These are phyloP conservation scores for Gallinago stenura DNA, from an alignment of 2,797 vertebrate genomes.

Conservation along the genomic window DNA sequence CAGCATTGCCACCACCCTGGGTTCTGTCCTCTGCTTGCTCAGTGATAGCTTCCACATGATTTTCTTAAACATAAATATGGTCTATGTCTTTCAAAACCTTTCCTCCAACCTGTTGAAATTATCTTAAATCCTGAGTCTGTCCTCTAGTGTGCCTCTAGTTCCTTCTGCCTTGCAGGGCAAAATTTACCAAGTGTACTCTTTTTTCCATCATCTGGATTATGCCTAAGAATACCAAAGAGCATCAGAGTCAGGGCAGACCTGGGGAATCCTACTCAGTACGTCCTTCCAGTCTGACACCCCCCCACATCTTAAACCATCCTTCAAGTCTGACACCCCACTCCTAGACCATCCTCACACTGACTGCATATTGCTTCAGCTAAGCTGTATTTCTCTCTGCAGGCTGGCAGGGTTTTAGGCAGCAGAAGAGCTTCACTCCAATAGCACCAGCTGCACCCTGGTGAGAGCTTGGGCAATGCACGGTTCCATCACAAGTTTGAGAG, in stretches of 20 bases:
- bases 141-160: neutral
- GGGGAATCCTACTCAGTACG: fast-evolving
- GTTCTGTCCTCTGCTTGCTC: neutral
- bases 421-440: neutral
- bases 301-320: fast-evolving
- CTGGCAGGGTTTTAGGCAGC: neutral
- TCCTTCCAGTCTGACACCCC: neutral
- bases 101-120: neutral
- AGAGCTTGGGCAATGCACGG: no score
- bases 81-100: neutral
- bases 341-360: fast-evolving
- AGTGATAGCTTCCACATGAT: neutral
- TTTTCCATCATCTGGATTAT: neutral
- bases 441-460: neutral
- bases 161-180: neutral
- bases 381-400: fast-evolving
- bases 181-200: neutral
- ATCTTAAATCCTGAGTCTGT: neutral
- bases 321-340: neutral
- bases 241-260: neutral
- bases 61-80: neutral
- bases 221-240: neutral
- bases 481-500: neutral
- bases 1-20: neutral
- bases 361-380: neutral